A percentile compares a stretch with the other conserved stretches of the same genome.
Evolutionary conservation across 2,888 invertebrate species (phyloP).

Genomic region (Leucophenga montana): DNA sequence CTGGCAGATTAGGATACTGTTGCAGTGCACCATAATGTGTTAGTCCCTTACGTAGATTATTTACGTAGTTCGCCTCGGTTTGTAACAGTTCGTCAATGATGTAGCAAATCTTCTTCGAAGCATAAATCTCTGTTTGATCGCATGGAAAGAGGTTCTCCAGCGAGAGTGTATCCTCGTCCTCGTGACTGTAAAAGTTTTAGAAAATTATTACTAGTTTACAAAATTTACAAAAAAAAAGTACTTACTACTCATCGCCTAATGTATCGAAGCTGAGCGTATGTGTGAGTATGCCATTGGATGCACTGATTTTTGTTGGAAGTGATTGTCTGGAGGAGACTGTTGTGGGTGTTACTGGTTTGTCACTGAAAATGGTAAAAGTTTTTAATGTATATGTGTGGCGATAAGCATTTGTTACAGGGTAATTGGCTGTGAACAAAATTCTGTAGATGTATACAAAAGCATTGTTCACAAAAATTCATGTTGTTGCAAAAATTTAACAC

Average conservation of each 20-base stretch:
- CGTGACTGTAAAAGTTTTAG: slow-evolving; percentile 55
- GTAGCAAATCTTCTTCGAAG: slow-evolving; percentile 69
- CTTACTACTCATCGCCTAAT: slow-evolving; percentile 69
- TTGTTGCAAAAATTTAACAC: no score
- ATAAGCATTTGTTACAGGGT: no score
- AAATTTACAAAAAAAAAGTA: slow-evolving; percentile 32
- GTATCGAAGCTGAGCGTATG: slow-evolving; percentile 62
- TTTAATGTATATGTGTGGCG: no score
- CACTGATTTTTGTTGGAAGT: slow-evolving; percentile 33
- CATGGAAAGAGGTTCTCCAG: slow-evolving; percentile 71
- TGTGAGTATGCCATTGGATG: slow-evolving; percentile 56
- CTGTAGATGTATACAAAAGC: no score
- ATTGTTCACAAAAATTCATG: no score
- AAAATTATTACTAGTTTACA: neutral
- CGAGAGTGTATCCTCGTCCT: slow-evolving; percentile 69
- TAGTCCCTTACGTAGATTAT: slow-evolving; percentile 68
- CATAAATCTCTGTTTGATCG: slow-evolving; percentile 70
- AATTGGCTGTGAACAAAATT: neutral
- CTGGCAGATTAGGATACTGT: slow-evolving; percentile 58
- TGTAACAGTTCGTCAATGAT: slow-evolving; percentile 72
- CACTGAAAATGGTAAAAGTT: no score
- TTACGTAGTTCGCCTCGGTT: slow-evolving; percentile 71
- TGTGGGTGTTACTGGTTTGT: neutral
- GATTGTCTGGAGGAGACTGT: slow-evolving; percentile 48
- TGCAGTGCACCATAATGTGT: slow-evolving; percentile 66